Conservation (phyloP, 2,113 vertebrate genomes). For the Bambusicola thoracicus region DNA sequence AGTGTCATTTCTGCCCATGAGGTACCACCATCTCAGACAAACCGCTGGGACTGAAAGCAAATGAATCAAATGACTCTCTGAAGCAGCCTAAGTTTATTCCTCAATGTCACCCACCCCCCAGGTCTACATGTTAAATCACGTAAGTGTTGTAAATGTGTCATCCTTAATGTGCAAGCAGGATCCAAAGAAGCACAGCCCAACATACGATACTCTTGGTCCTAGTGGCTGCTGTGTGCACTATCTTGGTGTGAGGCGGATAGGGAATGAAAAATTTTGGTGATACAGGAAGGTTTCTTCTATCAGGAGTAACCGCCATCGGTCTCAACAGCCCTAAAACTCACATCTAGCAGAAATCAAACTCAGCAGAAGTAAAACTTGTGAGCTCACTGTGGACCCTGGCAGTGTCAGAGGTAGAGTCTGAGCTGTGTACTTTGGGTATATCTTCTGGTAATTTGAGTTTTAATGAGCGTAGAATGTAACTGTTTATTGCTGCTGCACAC, state of each 20-base stretch:
- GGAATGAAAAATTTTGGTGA: not conserved
- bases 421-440: not conserved
- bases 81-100: not conserved
- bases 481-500: not conserved
- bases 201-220: accelerated
- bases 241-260: not conserved
- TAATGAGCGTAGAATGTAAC: not conserved
- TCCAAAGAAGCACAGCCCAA: not conserved
- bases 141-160: not conserved
- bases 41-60: not conserved
- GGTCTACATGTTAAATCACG: not conserved
- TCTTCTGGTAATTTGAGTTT: not conserved
- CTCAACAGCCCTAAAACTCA: slow-evolving; percentile 90
- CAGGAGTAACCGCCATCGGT: slow-evolving; percentile 83
- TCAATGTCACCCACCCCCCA: accelerated
- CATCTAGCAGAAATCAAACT: slow-evolving; percentile 86
- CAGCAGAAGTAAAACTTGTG: slow-evolving; percentile 78
- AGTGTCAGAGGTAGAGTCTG: slow-evolving; percentile 83
- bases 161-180: not conserved
- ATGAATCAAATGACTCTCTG: not conserved
- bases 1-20: accelerated
- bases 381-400: slow-evolving; percentile 85
- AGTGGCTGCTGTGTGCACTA: not conserved
- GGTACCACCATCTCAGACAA: not conserved
- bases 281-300: not conserved